These are phyloP conservation scores for Diarsia dahlii DNA, from an alignment of 2,888 invertebrate species.

Conservation along the genomic window DNA sequence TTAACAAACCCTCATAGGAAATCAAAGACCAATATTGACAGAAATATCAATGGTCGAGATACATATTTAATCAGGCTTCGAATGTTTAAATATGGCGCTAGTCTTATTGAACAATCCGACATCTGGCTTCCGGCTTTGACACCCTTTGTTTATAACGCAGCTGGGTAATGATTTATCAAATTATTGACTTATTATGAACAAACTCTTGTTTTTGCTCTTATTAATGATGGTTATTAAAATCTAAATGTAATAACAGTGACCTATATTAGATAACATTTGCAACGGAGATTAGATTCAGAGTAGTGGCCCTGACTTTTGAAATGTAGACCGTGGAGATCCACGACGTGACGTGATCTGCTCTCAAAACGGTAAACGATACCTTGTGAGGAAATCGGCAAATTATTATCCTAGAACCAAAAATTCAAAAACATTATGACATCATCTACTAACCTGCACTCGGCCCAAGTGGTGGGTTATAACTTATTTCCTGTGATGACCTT, in stretches of 20 bases:
- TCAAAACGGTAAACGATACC: not conserved
- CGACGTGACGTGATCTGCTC: no score
- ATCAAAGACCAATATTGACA: conserved; percentile 49
- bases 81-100: conserved; percentile 19
- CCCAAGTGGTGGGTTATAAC: not conserved
- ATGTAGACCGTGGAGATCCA: no score
- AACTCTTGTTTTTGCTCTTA: not conserved
- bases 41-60: conserved; percentile 29
- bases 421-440: not conserved
- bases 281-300: not conserved
- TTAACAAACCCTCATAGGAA: conserved; percentile 5
- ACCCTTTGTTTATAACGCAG: conserved; percentile 33
- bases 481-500: not conserved
- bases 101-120: conserved; percentile 17
- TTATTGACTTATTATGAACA: conserved; percentile 12
- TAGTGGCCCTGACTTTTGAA: not conserved
- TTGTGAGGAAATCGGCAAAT: not conserved
- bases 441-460: not conserved
- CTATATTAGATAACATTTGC: no score
- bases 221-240: conserved; percentile 4
- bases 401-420: not conserved
- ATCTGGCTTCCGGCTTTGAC: conserved; percentile 10
- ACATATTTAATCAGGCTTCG: conserved; percentile 43
- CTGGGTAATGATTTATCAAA: conserved; percentile 24
- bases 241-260: no score